Conservation (phyloP, 2,888 invertebrate species). For the Lagria hirta region DNA sequence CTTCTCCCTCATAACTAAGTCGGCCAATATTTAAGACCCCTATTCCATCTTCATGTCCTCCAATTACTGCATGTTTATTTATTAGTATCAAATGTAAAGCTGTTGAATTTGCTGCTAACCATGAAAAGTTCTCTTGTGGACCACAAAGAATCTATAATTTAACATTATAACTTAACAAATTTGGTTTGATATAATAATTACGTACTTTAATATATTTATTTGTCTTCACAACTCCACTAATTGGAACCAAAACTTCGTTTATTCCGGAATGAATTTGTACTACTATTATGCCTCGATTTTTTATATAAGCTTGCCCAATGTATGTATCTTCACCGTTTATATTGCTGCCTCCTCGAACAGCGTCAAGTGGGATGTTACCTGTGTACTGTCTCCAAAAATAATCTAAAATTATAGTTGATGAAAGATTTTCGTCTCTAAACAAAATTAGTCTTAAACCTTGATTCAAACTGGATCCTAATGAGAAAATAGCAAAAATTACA, state of each 20-base stretch:
- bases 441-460: too few species aligned
- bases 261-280: slow-evolving; percentile 4
- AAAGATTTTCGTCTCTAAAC: too few species aligned
- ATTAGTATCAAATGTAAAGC: slow-evolving; percentile 3
- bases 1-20: slow-evolving; percentile 5
- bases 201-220: slow-evolving; percentile 3
- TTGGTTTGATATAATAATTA: neutral
- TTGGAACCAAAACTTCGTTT: slow-evolving; percentile 4
- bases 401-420: too few species aligned
- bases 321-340: slow-evolving; percentile 1
- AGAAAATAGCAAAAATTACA: too few species aligned
- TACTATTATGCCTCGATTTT: slow-evolving; percentile 1
- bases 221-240: neutral
- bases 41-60: slow-evolving; percentile 5
- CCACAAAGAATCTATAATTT: slow-evolving; percentile 13
- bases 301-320: slow-evolving; percentile 8
- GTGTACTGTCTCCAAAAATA: slow-evolving; percentile 13
- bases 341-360: slow-evolving; percentile 1
- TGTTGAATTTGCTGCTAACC: slow-evolving; percentile 1
- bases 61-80: slow-evolving; percentile 6
- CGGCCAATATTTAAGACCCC: slow-evolving; percentile 8
- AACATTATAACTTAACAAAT: neutral
- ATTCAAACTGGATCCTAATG: too few species aligned
- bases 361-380: slow-evolving; percentile 3
- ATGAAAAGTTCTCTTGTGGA: slow-evolving; percentile 5